Evolutionary conservation across 2,113 vertebrate species (phyloP).

Genomic region (Tichodroma muraria): DNA sequence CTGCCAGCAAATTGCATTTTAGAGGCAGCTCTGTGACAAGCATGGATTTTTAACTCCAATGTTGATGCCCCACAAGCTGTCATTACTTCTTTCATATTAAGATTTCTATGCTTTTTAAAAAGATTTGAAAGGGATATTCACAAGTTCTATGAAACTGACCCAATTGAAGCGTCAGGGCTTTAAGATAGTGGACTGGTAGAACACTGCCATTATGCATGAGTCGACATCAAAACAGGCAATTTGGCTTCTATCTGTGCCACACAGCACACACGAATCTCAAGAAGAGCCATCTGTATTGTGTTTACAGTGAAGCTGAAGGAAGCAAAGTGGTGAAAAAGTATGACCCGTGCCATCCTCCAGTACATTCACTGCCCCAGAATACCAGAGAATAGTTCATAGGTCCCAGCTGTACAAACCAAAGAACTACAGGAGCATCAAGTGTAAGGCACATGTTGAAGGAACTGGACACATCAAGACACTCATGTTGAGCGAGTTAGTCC

Average conservation of each 20-base stretch:
- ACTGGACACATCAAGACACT: neutral
- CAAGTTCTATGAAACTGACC: neutral
- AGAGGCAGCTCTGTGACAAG: neutral
- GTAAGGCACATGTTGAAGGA: neutral
- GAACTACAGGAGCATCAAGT: neutral
- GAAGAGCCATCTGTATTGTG: neutral
- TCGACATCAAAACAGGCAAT: accelerated
- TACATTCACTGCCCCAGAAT: neutral
- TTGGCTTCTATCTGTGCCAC: neutral
- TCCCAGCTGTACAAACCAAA: neutral
- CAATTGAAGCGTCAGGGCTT: neutral
- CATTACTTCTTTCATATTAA: neutral
- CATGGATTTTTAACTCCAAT: neutral
- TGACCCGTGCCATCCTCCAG: neutral
- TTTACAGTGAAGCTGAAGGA: neutral
- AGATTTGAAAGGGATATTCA: neutral
- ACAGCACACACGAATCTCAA: neutral
- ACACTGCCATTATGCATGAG: neutral
- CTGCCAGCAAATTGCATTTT: neutral
- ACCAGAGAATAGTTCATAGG: neutral
- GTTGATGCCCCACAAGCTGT: neutral
- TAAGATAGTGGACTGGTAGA: neutral
- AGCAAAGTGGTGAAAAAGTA: neutral
- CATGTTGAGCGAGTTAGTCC: accelerated
- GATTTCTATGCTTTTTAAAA: neutral